A percentile compares a stretch with the other conserved stretches of the same genome.
Conservation (phyloP, 2,888 invertebrate species). For the Elegia similella region DNA sequence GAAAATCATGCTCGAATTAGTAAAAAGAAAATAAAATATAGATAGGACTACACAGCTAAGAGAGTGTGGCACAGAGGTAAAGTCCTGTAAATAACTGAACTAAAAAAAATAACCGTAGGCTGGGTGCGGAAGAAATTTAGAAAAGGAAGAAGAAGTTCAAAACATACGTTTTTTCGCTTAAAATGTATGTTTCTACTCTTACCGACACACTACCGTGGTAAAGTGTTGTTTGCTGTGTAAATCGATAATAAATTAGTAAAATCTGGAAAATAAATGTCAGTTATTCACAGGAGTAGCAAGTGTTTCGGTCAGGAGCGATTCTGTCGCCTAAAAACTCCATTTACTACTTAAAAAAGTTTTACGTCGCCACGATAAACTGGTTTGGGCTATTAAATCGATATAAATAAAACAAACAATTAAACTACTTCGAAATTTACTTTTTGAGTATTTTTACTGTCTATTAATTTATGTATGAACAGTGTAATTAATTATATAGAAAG, state of each 20-base stretch:
- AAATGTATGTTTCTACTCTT: conserved; percentile 27
- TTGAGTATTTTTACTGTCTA: no score
- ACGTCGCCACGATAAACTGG: no score
- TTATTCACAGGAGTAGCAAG: conserved; percentile 70
- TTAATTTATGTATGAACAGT: no score
- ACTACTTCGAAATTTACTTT: no score
- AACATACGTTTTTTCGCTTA: conserved; percentile 11
- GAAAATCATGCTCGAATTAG: conserved; percentile 80
- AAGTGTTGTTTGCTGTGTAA: conserved; percentile 26
- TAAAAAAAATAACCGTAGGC: conserved; percentile 51
- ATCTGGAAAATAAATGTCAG: conserved; percentile 47
- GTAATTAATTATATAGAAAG: no score
- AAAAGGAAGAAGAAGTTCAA: conserved; percentile 25
- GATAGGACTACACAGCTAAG: conserved; percentile 49
- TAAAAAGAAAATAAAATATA: conserved; percentile 57
- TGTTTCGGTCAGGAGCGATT: conserved; percentile 21
- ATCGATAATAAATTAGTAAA: conserved; percentile 23
- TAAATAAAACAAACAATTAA: no score
- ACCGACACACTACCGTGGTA: conserved; percentile 25
- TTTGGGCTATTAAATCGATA: no score
- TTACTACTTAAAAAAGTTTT: no score
- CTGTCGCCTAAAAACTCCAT: neutral
- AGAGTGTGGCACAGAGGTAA: conserved; percentile 37
- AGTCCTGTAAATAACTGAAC: conserved; percentile 75
- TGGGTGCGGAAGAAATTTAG: conserved; percentile 40